Conservation (phyloP, 1,140 invertebrate genomes). For the Aphidius ervi region DNA sequence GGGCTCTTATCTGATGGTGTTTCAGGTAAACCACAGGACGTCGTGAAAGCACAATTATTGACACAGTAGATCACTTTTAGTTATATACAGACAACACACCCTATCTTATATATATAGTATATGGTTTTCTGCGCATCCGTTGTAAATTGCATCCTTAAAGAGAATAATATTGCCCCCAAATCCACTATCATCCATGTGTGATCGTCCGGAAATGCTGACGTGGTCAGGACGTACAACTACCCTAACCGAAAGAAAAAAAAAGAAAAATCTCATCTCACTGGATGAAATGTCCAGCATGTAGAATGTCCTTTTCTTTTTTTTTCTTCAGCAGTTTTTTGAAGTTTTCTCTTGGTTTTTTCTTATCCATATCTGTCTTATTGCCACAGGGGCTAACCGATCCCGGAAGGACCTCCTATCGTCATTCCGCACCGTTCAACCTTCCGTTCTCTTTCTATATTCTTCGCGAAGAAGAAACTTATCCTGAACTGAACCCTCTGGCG, state of each 20-base stretch:
- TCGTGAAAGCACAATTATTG: slow-evolving; percentile 17
- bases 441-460: slow-evolving; percentile 8
- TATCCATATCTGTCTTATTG: slow-evolving; percentile 20
- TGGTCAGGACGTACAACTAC: slow-evolving; percentile 10
- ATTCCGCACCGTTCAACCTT: slow-evolving; percentile 15
- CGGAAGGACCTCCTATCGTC: slow-evolving; percentile 18
- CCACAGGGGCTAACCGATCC: slow-evolving; percentile 12
- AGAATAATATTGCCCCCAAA: neutral
- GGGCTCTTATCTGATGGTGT: slow-evolving; percentile 6
- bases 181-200: slow-evolving; percentile 5
- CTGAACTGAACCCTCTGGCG: slow-evolving; percentile 8
- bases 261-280: slow-evolving; percentile 10
- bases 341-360: neutral
- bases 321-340: neutral
- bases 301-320: neutral
- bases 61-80: slow-evolving; percentile 10
- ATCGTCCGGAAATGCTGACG: slow-evolving; percentile 23
- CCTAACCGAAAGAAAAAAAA: slow-evolving; percentile 6
- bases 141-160: too few relatives aligned
- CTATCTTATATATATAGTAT: too few relatives aligned
- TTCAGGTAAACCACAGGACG: slow-evolving; percentile 8
- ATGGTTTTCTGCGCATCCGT: too few relatives aligned
- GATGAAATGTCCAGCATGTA: neutral
- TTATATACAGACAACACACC: too few relatives aligned
- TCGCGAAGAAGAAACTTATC: slow-evolving; percentile 11